These are phyloP conservation scores for Hestina assimilis DNA, from an alignment of 1,140 invertebrate genomes.

Conservation along the genomic window DNA sequence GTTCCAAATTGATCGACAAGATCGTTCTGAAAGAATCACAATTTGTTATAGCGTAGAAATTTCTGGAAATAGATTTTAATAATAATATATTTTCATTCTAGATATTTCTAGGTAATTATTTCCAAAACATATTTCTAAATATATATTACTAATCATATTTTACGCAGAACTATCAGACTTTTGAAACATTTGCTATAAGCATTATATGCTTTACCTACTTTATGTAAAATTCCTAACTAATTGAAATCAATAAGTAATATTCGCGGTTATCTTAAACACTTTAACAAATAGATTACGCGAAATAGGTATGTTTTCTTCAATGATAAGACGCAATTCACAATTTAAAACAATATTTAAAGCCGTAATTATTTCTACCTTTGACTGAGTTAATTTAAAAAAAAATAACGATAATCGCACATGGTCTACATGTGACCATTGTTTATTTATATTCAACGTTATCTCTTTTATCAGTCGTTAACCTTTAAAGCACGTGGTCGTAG, in stretches of 20 bases:
- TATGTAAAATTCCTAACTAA: no score
- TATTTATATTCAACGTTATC: constrained; percentile 72
- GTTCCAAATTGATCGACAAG: constrained; percentile 9
- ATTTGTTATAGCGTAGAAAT: not conserved
- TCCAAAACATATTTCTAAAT: no score
- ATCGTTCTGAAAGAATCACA: not conserved
- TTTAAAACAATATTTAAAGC: no score
- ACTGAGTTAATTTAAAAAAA: no score
- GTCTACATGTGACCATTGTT: constrained; percentile 39
- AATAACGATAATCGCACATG: constrained; percentile 26
- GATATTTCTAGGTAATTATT: no score
- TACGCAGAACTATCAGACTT: no score
- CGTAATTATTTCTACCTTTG: no score
- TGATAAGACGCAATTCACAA: not conserved
- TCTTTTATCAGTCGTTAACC: constrained; percentile 73
- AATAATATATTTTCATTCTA: not conserved
- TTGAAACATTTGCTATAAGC: no score
- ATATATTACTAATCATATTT: no score
- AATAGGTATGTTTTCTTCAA: not conserved
- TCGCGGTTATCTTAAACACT: no score
- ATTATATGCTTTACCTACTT: no score
- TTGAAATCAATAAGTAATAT: no score
- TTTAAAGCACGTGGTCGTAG: constrained; percentile 69
- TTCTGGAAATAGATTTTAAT: not conserved
- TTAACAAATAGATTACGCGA: not conserved